phyloP scores from a whole-genome alignment of 2,113 vertebrate species.

The Megalops atlanticus region DNA sequence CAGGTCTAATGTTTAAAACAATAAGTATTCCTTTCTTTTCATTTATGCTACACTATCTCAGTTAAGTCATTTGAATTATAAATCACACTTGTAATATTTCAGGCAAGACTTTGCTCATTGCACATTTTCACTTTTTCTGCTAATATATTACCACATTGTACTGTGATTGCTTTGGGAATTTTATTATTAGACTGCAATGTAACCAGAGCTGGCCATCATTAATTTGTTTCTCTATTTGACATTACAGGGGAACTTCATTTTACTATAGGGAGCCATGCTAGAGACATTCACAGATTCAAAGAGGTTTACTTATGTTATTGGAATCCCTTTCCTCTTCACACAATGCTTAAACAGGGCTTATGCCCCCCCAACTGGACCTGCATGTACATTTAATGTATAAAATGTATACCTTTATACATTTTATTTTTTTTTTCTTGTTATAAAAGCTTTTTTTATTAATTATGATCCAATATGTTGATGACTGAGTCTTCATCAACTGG shows the following conservation, averaged over 20 bases:
- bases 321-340: slow-evolving; percentile 8
- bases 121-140: neutral
- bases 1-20: slow-evolving; percentile 16
- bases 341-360: slow-evolving; percentile 5
- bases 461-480: too few relatives aligned
- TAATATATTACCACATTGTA: neutral
- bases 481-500: too few relatives aligned
- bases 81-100: neutral
- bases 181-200: neutral
- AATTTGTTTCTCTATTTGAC: neutral
- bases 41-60: neutral
- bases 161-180: neutral
- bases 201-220: neutral
- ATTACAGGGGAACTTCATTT: slow-evolving; percentile 10
- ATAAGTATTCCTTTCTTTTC: slow-evolving; percentile 9
- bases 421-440: too few relatives aligned
- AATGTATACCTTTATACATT: too few relatives aligned
- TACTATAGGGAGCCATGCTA: neutral
- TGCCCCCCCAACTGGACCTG: too few relatives aligned
- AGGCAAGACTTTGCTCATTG: too few relatives aligned
- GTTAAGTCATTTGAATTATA: slow-evolving; percentile 21
- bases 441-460: too few relatives aligned
- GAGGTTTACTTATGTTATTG: slow-evolving; percentile 10
- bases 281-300: neutral
- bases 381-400: too few relatives aligned